phyloP scores from a whole-genome alignment of 2,888 invertebrate genomes.

The Pasiphila rectangulata region DNA sequence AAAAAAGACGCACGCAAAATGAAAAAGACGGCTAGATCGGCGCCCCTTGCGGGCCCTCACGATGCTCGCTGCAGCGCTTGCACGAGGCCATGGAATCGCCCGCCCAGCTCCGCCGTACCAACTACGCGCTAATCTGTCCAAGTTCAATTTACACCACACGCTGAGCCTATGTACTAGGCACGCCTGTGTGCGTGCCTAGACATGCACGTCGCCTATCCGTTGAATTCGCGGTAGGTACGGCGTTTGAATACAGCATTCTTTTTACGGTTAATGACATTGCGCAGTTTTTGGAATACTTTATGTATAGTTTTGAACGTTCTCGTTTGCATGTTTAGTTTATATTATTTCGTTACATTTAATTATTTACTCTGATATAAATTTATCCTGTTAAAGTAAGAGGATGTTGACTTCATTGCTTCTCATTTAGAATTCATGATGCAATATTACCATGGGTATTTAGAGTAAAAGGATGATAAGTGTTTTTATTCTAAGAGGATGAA shows the following conservation, averaged over 20 bases:
- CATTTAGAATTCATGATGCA: too few relatives aligned
- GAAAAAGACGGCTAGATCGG: slow-evolving; percentile 75
- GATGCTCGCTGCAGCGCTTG: slow-evolving; percentile 53
- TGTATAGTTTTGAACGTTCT: slow-evolving; percentile 9
- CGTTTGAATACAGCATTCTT: slow-evolving; percentile 21
- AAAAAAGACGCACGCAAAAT: slow-evolving; percentile 81
- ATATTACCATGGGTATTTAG: too few relatives aligned
- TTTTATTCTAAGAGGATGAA: too few relatives aligned
- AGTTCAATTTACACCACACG: slow-evolving; percentile 11
- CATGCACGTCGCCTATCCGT: slow-evolving; percentile 11
- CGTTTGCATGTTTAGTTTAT: slow-evolving; percentile 1
- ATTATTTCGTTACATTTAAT: background rate
- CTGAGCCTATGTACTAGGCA: slow-evolving; percentile 20
- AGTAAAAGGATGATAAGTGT: too few relatives aligned
- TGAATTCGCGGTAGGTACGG: slow-evolving; percentile 12
- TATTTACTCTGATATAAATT: too few relatives aligned
- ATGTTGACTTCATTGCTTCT: too few relatives aligned
- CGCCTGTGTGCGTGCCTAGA: slow-evolving; percentile 22
- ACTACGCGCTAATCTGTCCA: slow-evolving; percentile 13
- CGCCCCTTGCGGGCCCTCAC: slow-evolving; percentile 68
- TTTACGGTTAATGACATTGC: slow-evolving; percentile 41
- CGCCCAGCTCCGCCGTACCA: slow-evolving; percentile 1
- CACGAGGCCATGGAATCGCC: slow-evolving; percentile 41
- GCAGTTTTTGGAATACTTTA: slow-evolving; percentile 23
- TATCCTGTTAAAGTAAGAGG: too few relatives aligned